Conservation (phyloP, 2,888 invertebrate genomes). For the Arge pagana region DNA sequence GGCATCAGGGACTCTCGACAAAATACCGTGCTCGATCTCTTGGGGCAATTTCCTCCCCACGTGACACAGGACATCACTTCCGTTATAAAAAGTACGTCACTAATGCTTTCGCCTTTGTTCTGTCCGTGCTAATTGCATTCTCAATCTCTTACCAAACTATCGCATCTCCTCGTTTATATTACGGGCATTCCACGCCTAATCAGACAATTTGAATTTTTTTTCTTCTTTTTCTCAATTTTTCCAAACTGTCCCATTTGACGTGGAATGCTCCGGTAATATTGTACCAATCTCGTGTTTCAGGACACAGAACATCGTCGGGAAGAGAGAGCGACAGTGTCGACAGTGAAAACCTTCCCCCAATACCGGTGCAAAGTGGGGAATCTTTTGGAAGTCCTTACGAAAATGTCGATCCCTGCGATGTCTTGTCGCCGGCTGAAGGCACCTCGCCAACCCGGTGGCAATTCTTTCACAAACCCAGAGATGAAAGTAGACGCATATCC, state of each 20-base stretch:
- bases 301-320: conserved; percentile 54
- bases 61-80: conserved; percentile 85
- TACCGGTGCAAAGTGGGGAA: conserved; percentile 65
- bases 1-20: conserved; percentile 78
- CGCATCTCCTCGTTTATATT: too few relatives aligned
- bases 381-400: conserved; percentile 69
- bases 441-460: conserved; percentile 64
- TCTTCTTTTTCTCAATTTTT: too few relatives aligned
- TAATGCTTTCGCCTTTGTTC: too few relatives aligned
- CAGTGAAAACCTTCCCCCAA: conserved; percentile 69
- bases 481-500: conserved; percentile 63
- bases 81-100: conserved; percentile 80
- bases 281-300: conserved; percentile 36
- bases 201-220: too few relatives aligned
- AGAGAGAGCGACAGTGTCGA: conserved; percentile 65
- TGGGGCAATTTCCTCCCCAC: conserved; percentile 86
- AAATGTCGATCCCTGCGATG: conserved; percentile 64
- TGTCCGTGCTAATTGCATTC: too few relatives aligned
- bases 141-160: too few relatives aligned
- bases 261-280: too few relatives aligned
- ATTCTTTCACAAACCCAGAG: conserved; percentile 61
- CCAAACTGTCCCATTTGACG: too few relatives aligned
- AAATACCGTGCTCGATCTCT: conserved; percentile 83
- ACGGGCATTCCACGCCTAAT: too few relatives aligned
- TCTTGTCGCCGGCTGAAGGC: conserved; percentile 61